Conservation (phyloP, 2,797 vertebrate species). For the Thalassophryne amazonica region DNA sequence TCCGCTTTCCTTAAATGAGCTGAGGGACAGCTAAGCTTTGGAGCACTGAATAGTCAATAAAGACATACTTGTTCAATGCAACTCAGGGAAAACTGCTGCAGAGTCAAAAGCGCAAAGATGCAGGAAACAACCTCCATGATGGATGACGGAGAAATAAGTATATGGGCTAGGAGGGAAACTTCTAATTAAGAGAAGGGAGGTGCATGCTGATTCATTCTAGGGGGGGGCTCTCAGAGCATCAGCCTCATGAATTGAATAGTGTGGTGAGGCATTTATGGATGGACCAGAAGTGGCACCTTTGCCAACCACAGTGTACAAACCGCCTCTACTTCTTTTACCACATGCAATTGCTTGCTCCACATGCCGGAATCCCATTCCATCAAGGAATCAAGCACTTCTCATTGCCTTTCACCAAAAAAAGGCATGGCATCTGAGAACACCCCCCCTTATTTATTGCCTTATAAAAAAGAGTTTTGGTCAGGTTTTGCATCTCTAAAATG, state of each 20-base stretch:
- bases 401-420: constrained; percentile 44
- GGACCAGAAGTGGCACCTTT: constrained; percentile 69
- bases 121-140: constrained; percentile 61
- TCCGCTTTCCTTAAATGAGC: constrained; percentile 38
- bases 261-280: constrained; percentile 60
- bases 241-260: constrained; percentile 68
- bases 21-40: constrained; percentile 15
- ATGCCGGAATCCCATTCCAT: constrained; percentile 37
- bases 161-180: constrained; percentile 61
- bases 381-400: constrained; percentile 71
- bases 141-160: constrained; percentile 69
- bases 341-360: constrained; percentile 47
- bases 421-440: constrained; percentile 63
- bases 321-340: constrained; percentile 51
- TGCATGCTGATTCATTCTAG: constrained; percentile 53
- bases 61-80: constrained; percentile 51
- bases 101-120: constrained; percentile 31
- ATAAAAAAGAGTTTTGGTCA: constrained; percentile 75
- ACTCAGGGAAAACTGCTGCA: constrained; percentile 26
- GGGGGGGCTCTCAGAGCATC: constrained; percentile 46
- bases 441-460: constrained; percentile 81
- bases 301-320: constrained; percentile 63
- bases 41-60: constrained; percentile 40
- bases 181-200: constrained; percentile 67
- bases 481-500: constrained; percentile 86